Percentiles rank a stretch among this genome's conserved stretches.
Conservation (phyloP, 1,140 invertebrate genomes). For the Stenopsyche tienmushanensis region DNA sequence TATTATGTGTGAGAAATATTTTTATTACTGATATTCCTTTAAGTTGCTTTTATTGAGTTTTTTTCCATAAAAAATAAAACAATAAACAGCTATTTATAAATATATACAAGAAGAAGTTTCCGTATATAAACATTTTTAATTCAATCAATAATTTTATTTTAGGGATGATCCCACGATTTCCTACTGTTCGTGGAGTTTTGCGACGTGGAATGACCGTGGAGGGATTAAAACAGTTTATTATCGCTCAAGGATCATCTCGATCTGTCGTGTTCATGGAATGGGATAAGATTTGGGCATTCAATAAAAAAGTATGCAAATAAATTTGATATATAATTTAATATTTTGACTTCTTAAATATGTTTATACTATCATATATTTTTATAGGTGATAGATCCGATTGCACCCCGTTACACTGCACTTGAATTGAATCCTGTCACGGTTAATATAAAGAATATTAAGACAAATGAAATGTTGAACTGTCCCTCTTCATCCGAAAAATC, state of each 20-base stretch:
- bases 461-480: slow-evolving; percentile 65
- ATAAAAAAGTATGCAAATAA: slow-evolving; percentile 79
- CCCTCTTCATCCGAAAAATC: slow-evolving; percentile 92
- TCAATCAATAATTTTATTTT: slow-evolving; percentile 37
- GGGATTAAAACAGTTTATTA: slow-evolving; percentile 95
- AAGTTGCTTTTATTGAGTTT: neutral
- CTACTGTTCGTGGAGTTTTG: slow-evolving; percentile 95
- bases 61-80: neutral
- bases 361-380: slow-evolving; percentile 14
- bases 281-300: slow-evolving; percentile 99
- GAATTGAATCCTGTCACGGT: slow-evolving; percentile 69
- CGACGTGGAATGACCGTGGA: slow-evolving; percentile 96
- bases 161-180: slow-evolving; percentile 98
- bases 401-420: slow-evolving; percentile 91
- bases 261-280: slow-evolving; percentile 99
- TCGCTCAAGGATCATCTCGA: slow-evolving; percentile 97
- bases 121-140: neutral
- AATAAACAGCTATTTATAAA: too few relatives aligned
- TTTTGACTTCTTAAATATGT: neutral
- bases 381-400: slow-evolving; percentile 87
- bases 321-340: neutral
- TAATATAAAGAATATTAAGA: slow-evolving; percentile 65
- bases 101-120: too few relatives aligned
- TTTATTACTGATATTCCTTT: too few relatives aligned
- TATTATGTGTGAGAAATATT: too few relatives aligned